Base-by-base conservation (phyloP, 2,888 invertebrate species). In the Drosophila multiciliata region DNA sequence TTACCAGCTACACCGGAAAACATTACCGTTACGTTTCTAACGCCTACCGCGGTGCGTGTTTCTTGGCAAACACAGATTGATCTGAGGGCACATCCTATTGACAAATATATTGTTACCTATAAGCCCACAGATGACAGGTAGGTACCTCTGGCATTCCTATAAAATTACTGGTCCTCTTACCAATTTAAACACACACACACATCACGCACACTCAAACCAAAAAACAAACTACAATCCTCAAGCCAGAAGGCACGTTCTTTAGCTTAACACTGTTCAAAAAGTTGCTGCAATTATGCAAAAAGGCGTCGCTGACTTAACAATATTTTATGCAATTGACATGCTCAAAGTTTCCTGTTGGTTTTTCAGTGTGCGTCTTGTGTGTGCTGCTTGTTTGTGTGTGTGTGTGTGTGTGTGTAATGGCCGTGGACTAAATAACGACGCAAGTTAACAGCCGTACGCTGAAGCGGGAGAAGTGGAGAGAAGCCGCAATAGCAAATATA, bases 91-190 rank as follows among this genome's bases (percentile, higher is more conserved):
- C 92, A 92, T 89, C 93, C 93, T 54, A 96, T 97, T 76, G 97
- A 97, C 91, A 97, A 97, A 93, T 97, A 97, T 94, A 97, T 97
- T 94, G 97, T 98, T 93, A 97, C 96, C 26, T 97, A 97, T 93
- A 97, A 97, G 92, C 97, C 97, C 55, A 96, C 97, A 58, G 97
- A 97, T 94, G 97, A 97, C 94, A 97, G 97, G 97, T 97, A 96
- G 95, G 92, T 93, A 88, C 84, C 81, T 78, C 66, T 69, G 79
- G 61, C 69, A 73, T 65, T 62, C 61, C 58, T 35, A 55, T 20
- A 65, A 71, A 64, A 60, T 49, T 64, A 66, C 40, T 29, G 36
- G 9, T 0, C 17, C 38, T n/a, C 15, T n/a, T 36, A 32, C 40
- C 23, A 45, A 45, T 0, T 7, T 12, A 23, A 23, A 33, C 17